phyloP scores from a whole-genome alignment of 2,797 vertebrate species.

The Tokudaia tokunoshimensis region DNA sequence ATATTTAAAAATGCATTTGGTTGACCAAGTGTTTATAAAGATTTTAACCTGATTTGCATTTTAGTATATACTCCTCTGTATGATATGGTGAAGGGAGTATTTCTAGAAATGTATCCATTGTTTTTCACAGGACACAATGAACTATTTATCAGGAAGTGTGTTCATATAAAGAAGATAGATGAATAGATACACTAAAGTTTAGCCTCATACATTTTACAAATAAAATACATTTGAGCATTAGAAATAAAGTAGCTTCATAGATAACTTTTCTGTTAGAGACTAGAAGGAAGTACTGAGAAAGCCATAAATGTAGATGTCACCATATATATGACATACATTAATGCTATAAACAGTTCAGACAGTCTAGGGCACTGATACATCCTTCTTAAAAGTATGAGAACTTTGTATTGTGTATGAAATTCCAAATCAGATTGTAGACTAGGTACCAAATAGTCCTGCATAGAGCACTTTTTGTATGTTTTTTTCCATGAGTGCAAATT shows the following conservation, averaged over 20 bases:
- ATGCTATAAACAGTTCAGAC: not conserved
- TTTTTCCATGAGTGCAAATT: not conserved
- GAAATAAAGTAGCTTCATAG: not conserved
- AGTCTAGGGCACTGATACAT: not conserved
- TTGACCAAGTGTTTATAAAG: not conserved
- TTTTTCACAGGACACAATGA: not conserved
- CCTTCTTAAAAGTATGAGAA: not conserved
- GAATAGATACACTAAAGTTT: not conserved
- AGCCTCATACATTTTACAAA: not conserved
- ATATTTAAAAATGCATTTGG: not conserved
- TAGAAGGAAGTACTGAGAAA: not conserved
- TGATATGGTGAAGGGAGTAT: not conserved
- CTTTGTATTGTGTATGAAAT: not conserved
- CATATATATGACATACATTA: not conserved
- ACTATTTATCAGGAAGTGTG: not conserved
- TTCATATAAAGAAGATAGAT: not conserved
- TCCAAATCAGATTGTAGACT: not conserved
- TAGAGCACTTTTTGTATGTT: not conserved
- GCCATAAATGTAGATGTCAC: not conserved
- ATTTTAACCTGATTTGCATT: not conserved
- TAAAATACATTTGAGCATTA: not conserved
- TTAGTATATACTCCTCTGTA: not conserved
- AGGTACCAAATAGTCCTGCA: not conserved
- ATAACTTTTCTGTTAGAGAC: not conserved
- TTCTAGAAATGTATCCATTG: not conserved